Base-by-base conservation (phyloP, 2,797 vertebrate species). In the Sebastes iracundus region DNA sequence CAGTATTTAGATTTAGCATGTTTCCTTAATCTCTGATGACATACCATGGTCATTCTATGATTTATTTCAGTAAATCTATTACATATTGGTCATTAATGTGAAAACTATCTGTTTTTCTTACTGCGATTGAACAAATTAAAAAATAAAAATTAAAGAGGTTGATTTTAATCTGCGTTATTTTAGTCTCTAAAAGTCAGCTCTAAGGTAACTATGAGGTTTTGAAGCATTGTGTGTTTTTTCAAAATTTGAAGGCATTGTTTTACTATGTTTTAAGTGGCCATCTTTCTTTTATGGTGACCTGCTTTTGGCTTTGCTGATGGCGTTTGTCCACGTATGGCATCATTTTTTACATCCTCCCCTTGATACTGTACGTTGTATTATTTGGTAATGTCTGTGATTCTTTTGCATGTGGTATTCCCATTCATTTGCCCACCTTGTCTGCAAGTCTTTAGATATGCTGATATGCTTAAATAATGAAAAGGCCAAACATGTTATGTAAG, bases 391-490 rank as follows among this genome's bases (percentile, higher is more conserved):
- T 56, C 32, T 16, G n/a, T 23, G 14, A 75, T 35, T 52, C 2
- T 11, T 65, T 30, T 46, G 13, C 33, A 27, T 73, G 35, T 35
- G 61, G 20, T 71, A 9, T 71, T 35, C 6, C 10, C 33, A 25
- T 33, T 52, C 7, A 38, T 84, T 32, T 27, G 20, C 18, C 42
- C 23, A 28, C 3, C 2, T 53, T 53, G 6, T 72, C 16, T 69
- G 70, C 35, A 56, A 16, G 38, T 63, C 8, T 35, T 75, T 27
- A 65, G 49, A 55, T 20, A 66, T 30, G 10, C 14, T 4, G 14
- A 56, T 30, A 18, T 38, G 32, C n/a, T 75, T 71, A 28, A 63
- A 52, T 42, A n/a, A 49, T n/a, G 6, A 71, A 71, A 72, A 80
- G 12, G 23, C 61, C 9, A 25, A 55, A 74, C 13, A 27, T 16